Evolutionary conservation across 23 tunicate genomes (phyloP).

Genomic region (Ascidia mentula): DNA sequence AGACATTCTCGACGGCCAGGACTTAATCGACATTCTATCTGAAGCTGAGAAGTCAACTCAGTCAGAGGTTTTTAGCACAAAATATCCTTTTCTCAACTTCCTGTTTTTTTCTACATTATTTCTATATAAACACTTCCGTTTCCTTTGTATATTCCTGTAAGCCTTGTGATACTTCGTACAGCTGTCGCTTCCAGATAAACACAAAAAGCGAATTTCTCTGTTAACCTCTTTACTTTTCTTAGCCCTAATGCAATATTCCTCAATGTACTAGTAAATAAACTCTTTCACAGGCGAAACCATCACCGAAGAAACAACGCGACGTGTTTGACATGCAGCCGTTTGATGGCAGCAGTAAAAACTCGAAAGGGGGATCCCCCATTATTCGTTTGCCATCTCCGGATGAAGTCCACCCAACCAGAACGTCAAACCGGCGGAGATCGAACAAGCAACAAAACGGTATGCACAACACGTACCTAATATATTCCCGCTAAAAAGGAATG

Average conservation of each 20-base stretch:
- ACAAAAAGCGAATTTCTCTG: no score
- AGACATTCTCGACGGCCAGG: not conserved
- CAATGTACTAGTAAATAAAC: no score
- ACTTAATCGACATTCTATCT: not conserved
- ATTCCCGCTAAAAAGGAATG: no score
- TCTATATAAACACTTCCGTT: not conserved
- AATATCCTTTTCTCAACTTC: not conserved
- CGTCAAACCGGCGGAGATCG: not conserved
- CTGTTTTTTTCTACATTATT: not conserved
- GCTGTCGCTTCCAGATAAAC: no score
- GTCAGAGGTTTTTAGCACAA: not conserved
- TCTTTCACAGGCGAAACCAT: not conserved
- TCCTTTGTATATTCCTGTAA: no score
- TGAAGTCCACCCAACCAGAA: not conserved
- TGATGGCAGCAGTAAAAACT: not conserved
- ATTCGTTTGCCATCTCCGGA: not conserved
- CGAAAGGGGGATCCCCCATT: not conserved
- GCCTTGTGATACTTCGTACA: no score
- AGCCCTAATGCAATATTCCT: not conserved
- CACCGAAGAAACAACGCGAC: not conserved
- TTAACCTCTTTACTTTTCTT: not conserved
- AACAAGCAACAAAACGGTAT: slow-evolving; percentile 1
- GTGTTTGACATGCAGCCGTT: not conserved
- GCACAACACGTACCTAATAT: no score
- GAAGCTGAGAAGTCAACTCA: not conserved